These are phyloP conservation scores for Mustelus asterias DNA, from an alignment of 2,113 vertebrate genomes.

Conservation along the genomic window DNA sequence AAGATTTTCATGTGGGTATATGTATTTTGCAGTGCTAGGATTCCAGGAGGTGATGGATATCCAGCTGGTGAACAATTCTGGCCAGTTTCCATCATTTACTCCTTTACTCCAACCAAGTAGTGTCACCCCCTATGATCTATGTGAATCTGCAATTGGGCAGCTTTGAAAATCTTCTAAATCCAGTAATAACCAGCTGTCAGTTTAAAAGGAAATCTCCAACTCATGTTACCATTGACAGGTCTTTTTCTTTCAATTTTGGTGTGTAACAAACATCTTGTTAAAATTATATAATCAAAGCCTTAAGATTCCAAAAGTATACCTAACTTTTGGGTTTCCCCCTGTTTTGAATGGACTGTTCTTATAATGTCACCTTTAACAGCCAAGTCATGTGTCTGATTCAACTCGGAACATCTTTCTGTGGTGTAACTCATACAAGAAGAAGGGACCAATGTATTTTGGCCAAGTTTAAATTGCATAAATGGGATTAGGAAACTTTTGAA, in stretches of 20 bases:
- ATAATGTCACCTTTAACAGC: not conserved
- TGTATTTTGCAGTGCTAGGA: not conserved
- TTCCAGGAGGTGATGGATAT: not conserved
- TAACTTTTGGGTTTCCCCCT: not conserved
- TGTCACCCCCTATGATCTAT: not conserved
- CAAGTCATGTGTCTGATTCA: not conserved
- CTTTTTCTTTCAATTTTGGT: not conserved
- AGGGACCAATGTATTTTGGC: not conserved
- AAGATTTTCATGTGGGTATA: not conserved
- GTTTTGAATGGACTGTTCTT: not conserved
- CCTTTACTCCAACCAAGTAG: not conserved
- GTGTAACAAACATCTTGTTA: not conserved
- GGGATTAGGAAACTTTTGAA: not conserved
- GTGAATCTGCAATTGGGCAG: not conserved
- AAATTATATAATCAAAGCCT: not conserved
- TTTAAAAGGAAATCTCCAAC: not conserved
- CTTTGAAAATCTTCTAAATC: not conserved
- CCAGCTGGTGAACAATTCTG: not conserved
- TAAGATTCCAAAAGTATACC: not conserved
- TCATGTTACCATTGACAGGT: not conserved
- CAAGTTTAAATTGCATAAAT: not conserved
- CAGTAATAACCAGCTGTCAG: not conserved
- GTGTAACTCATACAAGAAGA: not conserved
- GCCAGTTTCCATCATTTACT: not conserved
- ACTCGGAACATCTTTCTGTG: not conserved